Evolutionary conservation across 2,888 invertebrate species (phyloP), one percentile per base, ranked within the genome.

Genomic region (Muschampia plurimacula): DNA sequence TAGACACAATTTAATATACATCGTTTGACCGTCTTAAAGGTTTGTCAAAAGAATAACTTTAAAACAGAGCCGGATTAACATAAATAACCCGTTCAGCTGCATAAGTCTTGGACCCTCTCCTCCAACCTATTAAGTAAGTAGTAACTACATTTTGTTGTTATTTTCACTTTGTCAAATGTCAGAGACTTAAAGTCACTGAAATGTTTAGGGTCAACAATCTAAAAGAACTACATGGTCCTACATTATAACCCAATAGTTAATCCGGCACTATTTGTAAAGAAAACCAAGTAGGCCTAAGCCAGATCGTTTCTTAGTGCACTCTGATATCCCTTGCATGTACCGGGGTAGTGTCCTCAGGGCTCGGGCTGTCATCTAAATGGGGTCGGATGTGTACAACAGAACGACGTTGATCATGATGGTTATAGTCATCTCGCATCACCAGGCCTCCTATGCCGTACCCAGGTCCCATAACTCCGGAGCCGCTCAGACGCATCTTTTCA

Each of bases 271-370:
- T 60, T n/a, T 41, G 36, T 44, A 41, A 64, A 15, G 36, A 22
- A 69, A 44, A 59, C 32, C 32, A 32, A 32, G 32, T 12, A 6
- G 6, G 59, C 12, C n/a, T 59, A 32, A 59, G 5, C 13, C 12
- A 59, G 12, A 15, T 32, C 8, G 22, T 90, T 52, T 52, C 22
- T 67, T 95, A 95, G 77, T 95, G 95, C 67, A 95, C 91, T 82
- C 95, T 86, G 80, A 95, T 89, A 75, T 95, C 95, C 69, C 95
- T 87, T 15, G 95, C 95, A 80, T 96, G 95, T 0, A 96, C 95
- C 2, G 96, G 95, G 6, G 96, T 96, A 59, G 95, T 95, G 80
- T 96, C 96, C 78, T 96, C 96, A 36, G 96, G 96, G 88, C 96
- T 96, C 1, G 96, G 96, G 81, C 96, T 96, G 81, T 96, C 96